Evolutionary conservation across 2,888 invertebrate species (phyloP), one percentile per base, ranked within the genome.

Genomic region (Limnephilus marmoratus): DNA sequence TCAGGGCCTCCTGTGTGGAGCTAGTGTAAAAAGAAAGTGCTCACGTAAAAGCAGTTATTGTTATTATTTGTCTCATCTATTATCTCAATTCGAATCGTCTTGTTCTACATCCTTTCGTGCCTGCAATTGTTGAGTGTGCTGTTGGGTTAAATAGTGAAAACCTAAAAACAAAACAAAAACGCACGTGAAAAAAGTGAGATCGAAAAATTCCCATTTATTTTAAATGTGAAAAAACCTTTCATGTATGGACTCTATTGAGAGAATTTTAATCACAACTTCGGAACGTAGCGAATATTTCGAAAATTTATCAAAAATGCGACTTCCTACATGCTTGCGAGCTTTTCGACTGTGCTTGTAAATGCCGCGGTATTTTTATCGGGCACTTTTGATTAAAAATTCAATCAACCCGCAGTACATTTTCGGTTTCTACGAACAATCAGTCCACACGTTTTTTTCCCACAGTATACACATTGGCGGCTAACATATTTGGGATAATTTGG

Each of bases 341-440:
- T 68, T 68, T 68, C 2, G 9, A 68, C 24, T 0, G 2, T n/a
- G n/a, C 24, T 68, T 15, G 53, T 68, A 68, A 68, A 18, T 18
- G 53, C 53, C 53, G 68, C 68, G 9, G 68, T 68, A 68, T 68
- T 68, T 68, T 68, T 68, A 9, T 9, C 24, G 24, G 9, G 24
- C 91, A 87, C 91, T 92, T 34, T 90, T 90, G 90, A 92, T 93
- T 93, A 92, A 92, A 92, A 92, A 90, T 93, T 93, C 93, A 92
- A 93, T 93, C 90, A 90, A 87, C 92, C 92, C 93, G 91, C 92
- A 93, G 81, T 83, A 92, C 90, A 45, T 82, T 90, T 93, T 92
- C 92, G 90, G 92, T 91, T 92, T 92, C 68, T 29, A 83, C 49
- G 68, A 92, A 92, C 93, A 92, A 92, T 91, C 15, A 31, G 90